phyloP scores from a whole-genome alignment of 53 echinoderm and acorn worm genomes.

The Arbacia lixula region DNA sequence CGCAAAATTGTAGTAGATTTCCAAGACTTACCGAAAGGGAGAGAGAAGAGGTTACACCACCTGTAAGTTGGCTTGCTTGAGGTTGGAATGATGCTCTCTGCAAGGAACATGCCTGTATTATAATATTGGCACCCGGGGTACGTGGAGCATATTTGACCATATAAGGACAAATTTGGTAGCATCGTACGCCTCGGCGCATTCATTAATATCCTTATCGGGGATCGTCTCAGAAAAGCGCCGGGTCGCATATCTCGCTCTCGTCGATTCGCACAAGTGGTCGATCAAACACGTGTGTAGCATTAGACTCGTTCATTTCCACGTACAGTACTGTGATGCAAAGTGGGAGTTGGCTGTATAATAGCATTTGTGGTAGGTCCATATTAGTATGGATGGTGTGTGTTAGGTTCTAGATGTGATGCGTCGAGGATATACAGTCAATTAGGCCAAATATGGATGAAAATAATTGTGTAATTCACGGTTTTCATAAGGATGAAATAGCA shows the following conservation, averaged over 20 bases:
- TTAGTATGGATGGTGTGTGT: no score
- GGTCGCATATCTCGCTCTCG: neutral
- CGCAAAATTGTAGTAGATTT: slow-evolving; percentile 17
- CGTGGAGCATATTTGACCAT: slow-evolving; percentile 57
- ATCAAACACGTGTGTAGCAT: slow-evolving; percentile 1
- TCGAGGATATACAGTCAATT: no score
- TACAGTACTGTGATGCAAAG: no score
- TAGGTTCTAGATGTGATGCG: no score
- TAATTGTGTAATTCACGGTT: no score
- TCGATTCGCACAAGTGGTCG: slow-evolving; percentile 37
- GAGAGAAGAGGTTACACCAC: slow-evolving; percentile 53
- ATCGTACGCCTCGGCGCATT: slow-evolving; percentile 56
- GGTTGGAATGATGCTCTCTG: slow-evolving; percentile 24
- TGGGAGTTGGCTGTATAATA: no score
- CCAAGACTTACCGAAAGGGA: slow-evolving; percentile 54
- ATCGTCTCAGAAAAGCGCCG: slow-evolving; percentile 40
- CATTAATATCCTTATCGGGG: slow-evolving; percentile 55
- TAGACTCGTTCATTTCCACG: neutral
- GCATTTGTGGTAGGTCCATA: no score
- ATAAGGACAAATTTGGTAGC: slow-evolving; percentile 51
- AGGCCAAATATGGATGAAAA: no score
- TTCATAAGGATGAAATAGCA: no score
- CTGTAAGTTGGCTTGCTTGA: slow-evolving; percentile 42
- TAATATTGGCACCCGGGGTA: slow-evolving; percentile 17
- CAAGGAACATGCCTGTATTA: slow-evolving; percentile 8